phyloP scores from a whole-genome alignment of 2,888 invertebrate species.

The Eustalomyia histrio region DNA sequence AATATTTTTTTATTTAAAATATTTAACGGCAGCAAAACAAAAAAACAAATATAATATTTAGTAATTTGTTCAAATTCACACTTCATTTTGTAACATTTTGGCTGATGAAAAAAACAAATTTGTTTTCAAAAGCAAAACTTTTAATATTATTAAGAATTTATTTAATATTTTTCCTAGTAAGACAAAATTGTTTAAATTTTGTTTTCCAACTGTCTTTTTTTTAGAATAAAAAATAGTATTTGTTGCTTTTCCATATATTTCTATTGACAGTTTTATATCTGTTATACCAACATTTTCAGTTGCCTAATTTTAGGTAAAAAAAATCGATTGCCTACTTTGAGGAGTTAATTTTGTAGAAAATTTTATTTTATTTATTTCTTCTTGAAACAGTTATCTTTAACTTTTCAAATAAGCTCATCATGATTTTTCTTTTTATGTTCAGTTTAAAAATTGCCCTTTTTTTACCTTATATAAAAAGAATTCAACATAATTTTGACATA shows the following conservation, averaged over 20 bases:
- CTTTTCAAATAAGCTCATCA: constrained; percentile 7
- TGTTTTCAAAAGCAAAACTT: too few species aligned
- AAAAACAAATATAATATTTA: constrained; percentile 18
- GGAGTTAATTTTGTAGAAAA: constrained; percentile 30
- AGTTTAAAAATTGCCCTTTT: constrained; percentile 19
- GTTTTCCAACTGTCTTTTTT: background rate
- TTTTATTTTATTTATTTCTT: constrained; percentile 19
- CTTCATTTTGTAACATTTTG: constrained; percentile 8
- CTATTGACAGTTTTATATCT: background rate
- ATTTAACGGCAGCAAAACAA: background rate
- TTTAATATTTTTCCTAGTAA: background rate
- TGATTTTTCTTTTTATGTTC: constrained; percentile 1
- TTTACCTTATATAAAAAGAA: background rate
- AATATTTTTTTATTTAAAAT: background rate
- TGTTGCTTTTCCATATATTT: background rate
- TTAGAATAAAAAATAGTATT: background rate
- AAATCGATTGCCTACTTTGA: constrained; percentile 28
- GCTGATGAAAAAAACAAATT: background rate
- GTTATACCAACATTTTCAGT: background rate
- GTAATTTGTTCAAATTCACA: constrained; percentile 38
- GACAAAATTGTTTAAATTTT: background rate
- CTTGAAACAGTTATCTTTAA: background rate
- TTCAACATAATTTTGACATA: background rate
- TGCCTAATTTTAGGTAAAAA: constrained; percentile 12
- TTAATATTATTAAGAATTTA: too few species aligned